phyloP scores from a whole-genome alignment of 64 coral and sea anemone species.

The Hydrozoanthus tunicans region DNA sequence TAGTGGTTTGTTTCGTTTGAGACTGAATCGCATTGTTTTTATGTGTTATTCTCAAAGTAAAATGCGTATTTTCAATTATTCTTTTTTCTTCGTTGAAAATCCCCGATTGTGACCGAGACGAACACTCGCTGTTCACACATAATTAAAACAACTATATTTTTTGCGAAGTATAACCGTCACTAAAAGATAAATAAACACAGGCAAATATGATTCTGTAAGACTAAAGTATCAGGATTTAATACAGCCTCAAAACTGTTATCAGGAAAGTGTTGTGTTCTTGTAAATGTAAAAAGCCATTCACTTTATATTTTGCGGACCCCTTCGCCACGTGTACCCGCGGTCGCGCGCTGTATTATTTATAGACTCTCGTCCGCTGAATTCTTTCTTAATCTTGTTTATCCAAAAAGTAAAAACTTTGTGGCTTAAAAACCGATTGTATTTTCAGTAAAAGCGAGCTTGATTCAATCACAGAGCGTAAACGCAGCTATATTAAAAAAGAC shows the following conservation, averaged over 20 bases:
- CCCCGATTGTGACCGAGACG: not conserved
- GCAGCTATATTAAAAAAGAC: not conserved
- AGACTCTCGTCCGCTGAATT: conserved; percentile 17
- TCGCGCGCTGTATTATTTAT: conserved; percentile 56
- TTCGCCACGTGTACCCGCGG: conserved; percentile 58
- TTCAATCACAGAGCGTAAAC: not conserved
- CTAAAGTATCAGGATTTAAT: conserved; percentile 39
- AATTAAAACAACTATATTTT: too few species aligned
- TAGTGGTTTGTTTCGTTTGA: not conserved
- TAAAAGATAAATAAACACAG: conserved; percentile 36
- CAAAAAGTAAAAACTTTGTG: not conserved
- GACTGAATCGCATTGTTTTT: too few species aligned
- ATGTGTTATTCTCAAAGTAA: too few species aligned
- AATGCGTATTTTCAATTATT: not conserved
- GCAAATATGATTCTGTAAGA: conserved; percentile 19
- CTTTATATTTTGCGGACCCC: not conserved
- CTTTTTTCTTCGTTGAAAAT: not conserved
- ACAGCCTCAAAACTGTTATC: not conserved
- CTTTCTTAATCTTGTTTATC: conserved; percentile 19
- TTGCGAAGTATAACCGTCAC: not conserved
- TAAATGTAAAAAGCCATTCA: conserved; percentile 20
- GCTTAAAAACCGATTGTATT: not conserved
- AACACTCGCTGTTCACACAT: not conserved
- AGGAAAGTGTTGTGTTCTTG: conserved; percentile 31
- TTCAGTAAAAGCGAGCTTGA: not conserved